Evolutionary conservation across 2,888 invertebrate species (phyloP).

Genomic region (Tetranychus piercei): DNA sequence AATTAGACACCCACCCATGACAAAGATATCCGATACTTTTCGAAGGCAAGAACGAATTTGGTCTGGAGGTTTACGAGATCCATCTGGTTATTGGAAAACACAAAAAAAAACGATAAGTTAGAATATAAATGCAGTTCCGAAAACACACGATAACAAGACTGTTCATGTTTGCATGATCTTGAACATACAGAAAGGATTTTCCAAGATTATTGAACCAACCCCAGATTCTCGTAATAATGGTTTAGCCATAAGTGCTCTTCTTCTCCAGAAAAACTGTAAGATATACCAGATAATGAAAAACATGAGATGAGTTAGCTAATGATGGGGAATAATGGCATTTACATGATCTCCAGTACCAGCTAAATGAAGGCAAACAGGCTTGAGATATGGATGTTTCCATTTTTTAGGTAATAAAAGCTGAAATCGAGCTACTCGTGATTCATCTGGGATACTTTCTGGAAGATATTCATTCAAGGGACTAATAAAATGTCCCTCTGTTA

Average conservation of each 20-base stretch:
- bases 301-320: background rate
- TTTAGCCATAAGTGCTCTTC: constrained; percentile 70
- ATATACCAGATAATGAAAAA: background rate
- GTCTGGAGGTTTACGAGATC: constrained; percentile 37
- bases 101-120: background rate
- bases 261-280: constrained; percentile 65
- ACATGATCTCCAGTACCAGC: constrained; percentile 98
- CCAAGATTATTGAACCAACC: constrained; percentile 78
- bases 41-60: constrained; percentile 66
- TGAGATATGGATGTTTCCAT: constrained; percentile 49
- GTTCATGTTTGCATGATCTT: too few relatives aligned
- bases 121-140: too few relatives aligned
- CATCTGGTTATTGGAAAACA: constrained; percentile 38
- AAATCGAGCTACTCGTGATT: constrained; percentile 50
- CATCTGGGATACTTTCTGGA: constrained; percentile 68
- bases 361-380: constrained; percentile 76
- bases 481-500: constrained; percentile 68
- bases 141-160: too few relatives aligned
- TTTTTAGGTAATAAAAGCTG: constrained; percentile 54
- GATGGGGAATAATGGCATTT: constrained; percentile 32
- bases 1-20: constrained; percentile 93
- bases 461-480: constrained; percentile 63
- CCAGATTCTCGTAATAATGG: constrained; percentile 71
- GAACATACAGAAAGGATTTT: constrained; percentile 71
- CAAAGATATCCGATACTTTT: constrained; percentile 91